Conservation (phyloP, 2,888 invertebrate genomes). For the Ptilodon capucinus region DNA sequence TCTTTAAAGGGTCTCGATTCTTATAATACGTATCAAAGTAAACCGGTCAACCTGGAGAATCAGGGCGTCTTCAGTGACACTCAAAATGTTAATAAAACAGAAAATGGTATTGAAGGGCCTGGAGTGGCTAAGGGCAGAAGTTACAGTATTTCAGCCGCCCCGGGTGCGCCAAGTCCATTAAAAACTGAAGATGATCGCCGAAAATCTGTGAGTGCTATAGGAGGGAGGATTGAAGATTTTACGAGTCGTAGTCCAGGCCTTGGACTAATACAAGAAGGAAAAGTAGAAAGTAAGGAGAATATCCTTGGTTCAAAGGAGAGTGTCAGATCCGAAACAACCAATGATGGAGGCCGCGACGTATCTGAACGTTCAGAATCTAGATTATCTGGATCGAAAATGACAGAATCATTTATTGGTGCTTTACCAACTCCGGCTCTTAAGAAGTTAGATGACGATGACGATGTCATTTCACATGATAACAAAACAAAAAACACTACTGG, state of each 20-base stretch:
- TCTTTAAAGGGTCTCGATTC: constrained; percentile 63
- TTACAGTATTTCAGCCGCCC: constrained; percentile 78
- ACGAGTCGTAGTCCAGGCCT: constrained; percentile 65
- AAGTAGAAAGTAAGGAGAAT: constrained; percentile 70
- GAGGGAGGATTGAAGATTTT: constrained; percentile 68
- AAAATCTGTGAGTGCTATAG: constrained; percentile 75
- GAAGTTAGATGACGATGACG: constrained; percentile 72
- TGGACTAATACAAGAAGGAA: constrained; percentile 74
- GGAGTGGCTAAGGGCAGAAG: constrained; percentile 78
- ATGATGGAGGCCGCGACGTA: constrained; percentile 53
- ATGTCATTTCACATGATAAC: constrained; percentile 67
- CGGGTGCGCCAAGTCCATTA: constrained; percentile 70
- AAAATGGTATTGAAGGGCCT: constrained; percentile 65
- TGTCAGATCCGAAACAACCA: constrained; percentile 60
- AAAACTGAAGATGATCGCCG: constrained; percentile 77
- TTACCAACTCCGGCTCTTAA: constrained; percentile 60
- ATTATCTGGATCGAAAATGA: constrained; percentile 74
- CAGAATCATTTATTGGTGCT: constrained; percentile 74
- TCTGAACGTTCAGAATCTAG: constrained; percentile 73
- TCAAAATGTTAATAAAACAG: constrained; percentile 59
- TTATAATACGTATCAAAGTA: constrained; percentile 55
- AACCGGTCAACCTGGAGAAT: constrained; percentile 76
- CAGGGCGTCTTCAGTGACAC: constrained; percentile 58
- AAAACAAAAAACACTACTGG: constrained; percentile 44
- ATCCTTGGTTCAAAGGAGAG: constrained; percentile 70